Evolutionary conservation across 2,888 invertebrate species (phyloP).

Genomic region (Drosophila parthenogenetica): DNA sequence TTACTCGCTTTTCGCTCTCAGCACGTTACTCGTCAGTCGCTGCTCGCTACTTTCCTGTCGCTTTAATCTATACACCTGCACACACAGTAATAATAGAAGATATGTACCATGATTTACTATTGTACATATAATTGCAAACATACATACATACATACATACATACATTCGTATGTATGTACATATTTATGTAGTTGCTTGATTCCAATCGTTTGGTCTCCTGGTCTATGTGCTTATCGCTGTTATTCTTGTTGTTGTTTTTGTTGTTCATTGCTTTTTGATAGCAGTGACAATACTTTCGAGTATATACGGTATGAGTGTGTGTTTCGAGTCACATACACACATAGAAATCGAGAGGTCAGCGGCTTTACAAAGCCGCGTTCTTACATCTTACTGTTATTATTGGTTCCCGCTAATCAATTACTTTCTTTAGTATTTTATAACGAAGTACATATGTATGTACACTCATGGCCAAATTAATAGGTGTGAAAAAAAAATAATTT

Average conservation of each 20-base stretch:
- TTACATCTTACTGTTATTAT: slow-evolving; percentile 33
- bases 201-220: slow-evolving; percentile 40
- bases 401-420: slow-evolving; percentile 13
- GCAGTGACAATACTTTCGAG: slow-evolving; percentile 53
- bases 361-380: slow-evolving; percentile 50
- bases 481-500: too few species aligned
- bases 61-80: slow-evolving; percentile 24
- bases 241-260: slow-evolving; percentile 24
- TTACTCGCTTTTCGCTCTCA: slow-evolving; percentile 13
- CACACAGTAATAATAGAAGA: slow-evolving; percentile 9
- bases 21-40: slow-evolving; percentile 8
- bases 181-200: slow-evolving; percentile 33
- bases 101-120: slow-evolving; percentile 15
- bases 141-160: not conserved
- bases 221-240: slow-evolving; percentile 43
- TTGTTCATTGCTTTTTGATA: slow-evolving; percentile 51
- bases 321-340: slow-evolving; percentile 11
- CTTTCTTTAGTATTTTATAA: not conserved
- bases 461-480: too few species aligned
- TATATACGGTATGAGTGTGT: slow-evolving; percentile 11
- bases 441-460: not conserved
- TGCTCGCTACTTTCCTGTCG: slow-evolving; percentile 4
- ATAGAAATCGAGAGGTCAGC: slow-evolving; percentile 48
- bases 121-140: not conserved
- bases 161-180: too few species aligned